Evolutionary conservation across 2,888 invertebrate genomes (phyloP), one percentile per base, ranked within the genome.

Genomic region (Chrysomela aeneicollis): DNA sequence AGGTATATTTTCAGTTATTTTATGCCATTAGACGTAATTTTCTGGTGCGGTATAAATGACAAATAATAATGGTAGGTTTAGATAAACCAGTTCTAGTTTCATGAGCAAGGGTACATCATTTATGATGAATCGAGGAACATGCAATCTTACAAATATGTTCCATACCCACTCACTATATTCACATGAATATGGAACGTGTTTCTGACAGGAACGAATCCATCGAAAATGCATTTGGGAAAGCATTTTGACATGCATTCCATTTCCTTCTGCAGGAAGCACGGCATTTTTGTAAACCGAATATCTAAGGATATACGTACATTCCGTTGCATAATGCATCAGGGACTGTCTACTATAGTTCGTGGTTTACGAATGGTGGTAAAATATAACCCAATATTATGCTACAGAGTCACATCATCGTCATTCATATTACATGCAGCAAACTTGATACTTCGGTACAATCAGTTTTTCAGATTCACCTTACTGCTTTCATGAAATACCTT

Each of bases 311-410:
- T n/a, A 32, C 12, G 18, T 50, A 18, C 53, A 53, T 53, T 17
- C 30, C 53, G 30, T 32, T 53, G 53, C 53, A 53, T 53, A 32
- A 53, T 53, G 53, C 53, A 53, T 53, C 5, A 53, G 53, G 6
- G 12, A 53, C 42, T 4, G 42, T 6, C 42, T 42, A 8, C n/a
- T 42, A 15, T 1, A 42, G 42, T 15, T 8, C 6, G 42, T 10
- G n/a, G 1, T 42, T 12, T 12, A 15, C 42, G 42, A n/a, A 15
- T 42, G 15, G 2, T 12, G n/a, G 42, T 15, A 10, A 35, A 35
- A 35, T 35, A 35, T 35, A 35, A 6, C 8, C 35, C 12, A 10
- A 35, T 3, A 15, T 2, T 8, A 42, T 42, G 42, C 12, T n/a
- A 42, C 15, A 42, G 15, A 15, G 42, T 15, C 42, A 15, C 42